These are phyloP conservation scores for Junonia oenone DNA, from an alignment of 2,888 invertebrate genomes.

Conservation along the genomic window DNA sequence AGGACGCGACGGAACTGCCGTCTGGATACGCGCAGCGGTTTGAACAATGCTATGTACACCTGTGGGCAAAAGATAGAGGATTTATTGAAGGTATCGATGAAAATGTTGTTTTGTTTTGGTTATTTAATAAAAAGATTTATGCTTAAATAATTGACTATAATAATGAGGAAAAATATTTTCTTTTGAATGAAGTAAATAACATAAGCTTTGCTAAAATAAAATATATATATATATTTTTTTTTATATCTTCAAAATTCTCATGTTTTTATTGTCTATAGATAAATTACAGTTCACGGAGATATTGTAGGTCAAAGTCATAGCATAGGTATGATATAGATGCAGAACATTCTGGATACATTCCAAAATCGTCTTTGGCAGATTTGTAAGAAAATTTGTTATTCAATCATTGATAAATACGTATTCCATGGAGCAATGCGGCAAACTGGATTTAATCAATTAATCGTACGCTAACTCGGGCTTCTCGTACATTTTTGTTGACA, in stretches of 20 bases:
- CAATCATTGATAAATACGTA: conserved; percentile 14
- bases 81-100: not conserved
- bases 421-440: conserved; percentile 18
- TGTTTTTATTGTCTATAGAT: not conserved
- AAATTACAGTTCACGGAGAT: not conserved
- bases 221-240: too few relatives aligned
- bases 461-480: not conserved
- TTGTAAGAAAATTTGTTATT: conserved; percentile 16
- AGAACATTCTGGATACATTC: conserved; percentile 16
- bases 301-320: not conserved
- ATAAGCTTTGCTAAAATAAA: too few relatives aligned
- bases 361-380: conserved; percentile 16
- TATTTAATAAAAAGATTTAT: too few relatives aligned
- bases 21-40: conserved; percentile 88
- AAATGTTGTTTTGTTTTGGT: too few relatives aligned
- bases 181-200: too few relatives aligned
- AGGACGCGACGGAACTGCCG: conserved; percentile 90
- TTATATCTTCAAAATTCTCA: not conserved
- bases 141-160: too few relatives aligned
- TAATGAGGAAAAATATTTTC: too few relatives aligned
- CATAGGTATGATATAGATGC: conserved; percentile 3
- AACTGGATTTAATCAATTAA: not conserved
- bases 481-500: not conserved
- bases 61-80: conserved; percentile 46
- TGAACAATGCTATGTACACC: conserved; percentile 90